Base-by-base conservation (phyloP, 2,888 invertebrate species). In the Eristalinus sepulchralis region DNA sequence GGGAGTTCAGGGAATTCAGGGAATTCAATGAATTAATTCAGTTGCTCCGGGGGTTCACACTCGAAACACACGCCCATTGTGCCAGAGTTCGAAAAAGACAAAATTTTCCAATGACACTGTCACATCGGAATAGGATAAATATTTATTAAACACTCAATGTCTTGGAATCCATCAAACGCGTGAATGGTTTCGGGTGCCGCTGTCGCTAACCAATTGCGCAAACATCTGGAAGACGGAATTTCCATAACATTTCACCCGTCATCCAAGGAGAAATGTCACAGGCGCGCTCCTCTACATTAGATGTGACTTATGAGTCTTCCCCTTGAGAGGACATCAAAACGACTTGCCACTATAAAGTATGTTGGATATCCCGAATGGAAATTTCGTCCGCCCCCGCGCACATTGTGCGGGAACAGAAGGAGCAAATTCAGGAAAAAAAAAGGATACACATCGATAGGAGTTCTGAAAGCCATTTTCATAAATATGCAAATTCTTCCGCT, bases 181-280 rank as follows among this genome's bases (percentile, higher is more conserved):
- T 53, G 20, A 53, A 57, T 57, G 24, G 57, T 17, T 47, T 47
- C 47, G 47, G 17, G 8, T 27, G n/a, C 24, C 57, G 57, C 57
- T 24, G 57, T 27, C 24, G 13, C 57, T 27, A 70, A 34, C 63
- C 63, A 78, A 86, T 78, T 79, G 86, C 79, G 86, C 86, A 86
- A 86, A 86, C 86, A 86, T 86, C 78, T 83, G 86, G 86, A 83
- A 86, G 13, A 33, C 17, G 57, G 67, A 83, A 83, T 86, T 86
- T 86, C 86, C 86, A 86, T 86, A 86, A 79, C 86, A 86, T 83
- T 83, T 86, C 70, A 86, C 86, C 83, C 83, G 66, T 73, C 78
- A 63, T 63, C 57, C 57, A 53, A 75, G 67, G 64, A 78, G 71
- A 71, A 53, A 67, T 80, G 79, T 72, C 84, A 80, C 76, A 77